These are phyloP conservation scores for Spodoptera exigua DNA, from an alignment of 2,888 invertebrate genomes.

Conservation along the genomic window DNA sequence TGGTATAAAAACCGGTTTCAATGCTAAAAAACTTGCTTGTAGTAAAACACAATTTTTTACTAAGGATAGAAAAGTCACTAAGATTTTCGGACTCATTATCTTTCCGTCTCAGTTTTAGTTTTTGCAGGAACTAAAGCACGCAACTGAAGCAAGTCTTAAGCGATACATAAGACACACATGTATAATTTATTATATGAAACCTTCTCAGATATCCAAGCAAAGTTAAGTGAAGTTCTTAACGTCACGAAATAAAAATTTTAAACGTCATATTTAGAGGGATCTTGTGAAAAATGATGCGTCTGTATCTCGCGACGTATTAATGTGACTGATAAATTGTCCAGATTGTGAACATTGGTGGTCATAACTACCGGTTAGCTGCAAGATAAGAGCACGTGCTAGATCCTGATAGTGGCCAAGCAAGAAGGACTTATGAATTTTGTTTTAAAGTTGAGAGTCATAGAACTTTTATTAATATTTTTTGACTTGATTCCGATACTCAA, in stretches of 20 bases:
- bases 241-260: conserved; percentile 69
- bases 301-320: conserved; percentile 55
- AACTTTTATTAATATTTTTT: no score
- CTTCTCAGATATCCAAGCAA: background rate
- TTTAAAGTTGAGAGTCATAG: background rate
- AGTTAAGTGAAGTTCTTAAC: conserved; percentile 25
- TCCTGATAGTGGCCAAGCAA: conserved; percentile 36
- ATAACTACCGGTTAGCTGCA: conserved; percentile 73
- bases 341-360: conserved; percentile 80
- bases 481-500: no score
- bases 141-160: no score
- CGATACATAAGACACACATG: no score
- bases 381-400: conserved; percentile 67
- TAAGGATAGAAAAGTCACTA: no score
- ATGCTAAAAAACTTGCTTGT: no score
- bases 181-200: no score
- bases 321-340: conserved; percentile 75
- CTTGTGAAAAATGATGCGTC: conserved; percentile 49
- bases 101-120: no score
- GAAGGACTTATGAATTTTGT: background rate
- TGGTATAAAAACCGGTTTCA: no score
- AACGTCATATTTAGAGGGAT: conserved; percentile 43
- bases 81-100: no score
- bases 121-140: no score
- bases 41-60: no score